Percentiles rank a stretch among this genome's conserved stretches.
Evolutionary conservation across 1,140 invertebrate species (phyloP).

Genomic region (Drosophila lini): DNA sequence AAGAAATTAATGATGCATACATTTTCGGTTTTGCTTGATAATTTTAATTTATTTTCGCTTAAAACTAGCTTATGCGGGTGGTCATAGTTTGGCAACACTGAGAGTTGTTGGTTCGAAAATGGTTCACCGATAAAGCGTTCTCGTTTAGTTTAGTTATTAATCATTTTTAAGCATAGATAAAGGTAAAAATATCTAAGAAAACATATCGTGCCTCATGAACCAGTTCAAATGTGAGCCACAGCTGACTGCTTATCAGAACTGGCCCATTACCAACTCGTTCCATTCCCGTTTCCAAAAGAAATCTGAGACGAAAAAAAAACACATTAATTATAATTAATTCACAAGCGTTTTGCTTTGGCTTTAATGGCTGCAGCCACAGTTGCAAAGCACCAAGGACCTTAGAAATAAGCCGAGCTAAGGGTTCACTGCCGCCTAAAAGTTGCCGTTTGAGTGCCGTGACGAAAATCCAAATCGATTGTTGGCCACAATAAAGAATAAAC

Average conservation of each 20-base stretch:
- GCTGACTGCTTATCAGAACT: constrained; percentile 23
- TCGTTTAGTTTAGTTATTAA: too few relatives aligned
- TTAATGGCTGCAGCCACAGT: background rate
- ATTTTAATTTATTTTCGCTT: too few relatives aligned
- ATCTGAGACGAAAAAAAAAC: constrained; percentile 19
- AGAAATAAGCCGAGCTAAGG: constrained; percentile 10
- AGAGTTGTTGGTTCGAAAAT: too few relatives aligned
- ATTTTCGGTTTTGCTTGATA: too few relatives aligned
- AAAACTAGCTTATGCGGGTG: too few relatives aligned
- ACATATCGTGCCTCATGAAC: background rate
- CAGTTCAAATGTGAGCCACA: constrained; percentile 22
- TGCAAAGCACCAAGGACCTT: background rate
- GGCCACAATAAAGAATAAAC: constrained; percentile 35
- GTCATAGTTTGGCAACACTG: too few relatives aligned
- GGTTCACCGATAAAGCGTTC: too few relatives aligned
- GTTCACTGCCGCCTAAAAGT: constrained; percentile 39
- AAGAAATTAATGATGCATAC: too few relatives aligned
- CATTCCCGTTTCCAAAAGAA: constrained; percentile 35
- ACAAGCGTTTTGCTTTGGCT: background rate
- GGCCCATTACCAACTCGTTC: constrained; percentile 36
- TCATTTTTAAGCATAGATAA: too few relatives aligned
- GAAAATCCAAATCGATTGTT: constrained; percentile 43
- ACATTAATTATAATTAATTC: constrained; percentile 20
- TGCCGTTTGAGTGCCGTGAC: constrained; percentile 5
- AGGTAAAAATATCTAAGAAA: too few relatives aligned